A percentile compares a stretch with the other conserved stretches of the same genome.
These are phyloP conservation scores for Allobates femoralis DNA, from an alignment of 2,797 vertebrate genomes.

Conservation along the genomic window DNA sequence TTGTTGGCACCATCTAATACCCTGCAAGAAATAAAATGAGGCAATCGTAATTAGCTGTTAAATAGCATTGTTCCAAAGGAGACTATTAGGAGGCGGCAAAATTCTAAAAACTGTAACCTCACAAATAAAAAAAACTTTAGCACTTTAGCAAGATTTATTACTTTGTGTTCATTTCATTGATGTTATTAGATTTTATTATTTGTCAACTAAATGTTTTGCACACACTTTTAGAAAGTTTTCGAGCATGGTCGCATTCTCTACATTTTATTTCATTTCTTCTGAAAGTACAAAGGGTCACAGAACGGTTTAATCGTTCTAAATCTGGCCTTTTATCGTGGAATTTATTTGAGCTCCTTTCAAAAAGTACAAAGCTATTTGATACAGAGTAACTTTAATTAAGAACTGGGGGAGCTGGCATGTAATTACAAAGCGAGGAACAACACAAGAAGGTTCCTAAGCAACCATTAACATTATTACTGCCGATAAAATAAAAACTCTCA, in stretches of 20 bases:
- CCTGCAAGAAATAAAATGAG: slow-evolving; percentile 13
- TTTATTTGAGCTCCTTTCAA: slow-evolving; percentile 37
- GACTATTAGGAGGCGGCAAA: not conserved
- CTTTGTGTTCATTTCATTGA: not conserved
- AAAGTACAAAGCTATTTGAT: slow-evolving; percentile 38
- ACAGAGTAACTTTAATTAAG: slow-evolving; percentile 52
- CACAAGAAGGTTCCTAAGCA: slow-evolving; percentile 45
- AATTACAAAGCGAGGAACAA: slow-evolving; percentile 52
- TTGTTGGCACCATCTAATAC: slow-evolving; percentile 15
- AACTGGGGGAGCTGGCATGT: slow-evolving; percentile 34
- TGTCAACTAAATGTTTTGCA: not conserved
- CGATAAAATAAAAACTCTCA: slow-evolving; percentile 1
- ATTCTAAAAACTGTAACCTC: not conserved
- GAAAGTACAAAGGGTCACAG: slow-evolving; percentile 29
- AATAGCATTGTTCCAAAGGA: slow-evolving; percentile 16
- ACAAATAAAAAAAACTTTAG: not conserved
- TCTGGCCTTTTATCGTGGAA: slow-evolving; percentile 41
- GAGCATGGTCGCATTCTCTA: not conserved
- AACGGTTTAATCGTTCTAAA: slow-evolving; percentile 12
- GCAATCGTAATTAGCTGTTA: slow-evolving; percentile 22
- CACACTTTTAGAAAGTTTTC: slow-evolving; percentile 21
- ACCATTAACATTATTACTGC: slow-evolving; percentile 47
- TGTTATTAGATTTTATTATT: not conserved
- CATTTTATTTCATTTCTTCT: not conserved
- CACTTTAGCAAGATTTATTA: not conserved